Conservation (phyloP, 2,113 vertebrate species). For the Platanista minor region DNA sequence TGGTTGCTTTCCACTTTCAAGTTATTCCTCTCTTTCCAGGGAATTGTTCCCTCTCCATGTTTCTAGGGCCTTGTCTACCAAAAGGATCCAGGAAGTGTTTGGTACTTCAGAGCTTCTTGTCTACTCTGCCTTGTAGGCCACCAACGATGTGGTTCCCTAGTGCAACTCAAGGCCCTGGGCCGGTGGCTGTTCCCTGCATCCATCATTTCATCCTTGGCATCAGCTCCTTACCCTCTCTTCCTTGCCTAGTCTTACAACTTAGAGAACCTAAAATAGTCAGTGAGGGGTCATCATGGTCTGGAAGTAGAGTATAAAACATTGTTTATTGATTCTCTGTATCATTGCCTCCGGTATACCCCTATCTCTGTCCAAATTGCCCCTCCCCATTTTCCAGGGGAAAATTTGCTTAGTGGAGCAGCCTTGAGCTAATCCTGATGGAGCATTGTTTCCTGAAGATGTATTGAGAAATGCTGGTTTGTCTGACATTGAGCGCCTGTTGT, state of each 20-base stretch:
- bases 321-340: background rate
- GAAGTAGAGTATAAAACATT: slow-evolving; percentile 71
- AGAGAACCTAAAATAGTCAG: slow-evolving; percentile 68
- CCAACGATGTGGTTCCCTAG: background rate
- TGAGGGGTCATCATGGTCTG: slow-evolving; percentile 60
- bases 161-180: background rate
- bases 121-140: background rate
- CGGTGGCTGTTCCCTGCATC: background rate
- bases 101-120: background rate
- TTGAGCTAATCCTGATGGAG: slow-evolving; percentile 22
- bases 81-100: background rate
- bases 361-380: background rate
- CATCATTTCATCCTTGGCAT: slow-evolving; percentile 39
- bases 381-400: slow-evolving; percentile 64
- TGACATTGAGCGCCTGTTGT: background rate
- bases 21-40: background rate
- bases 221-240: slow-evolving; percentile 51
- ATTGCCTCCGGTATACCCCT: background rate
- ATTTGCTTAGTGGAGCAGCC: slow-evolving; percentile 66
- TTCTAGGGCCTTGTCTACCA: background rate
- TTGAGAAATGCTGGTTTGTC: background rate
- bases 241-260: slow-evolving; percentile 56
- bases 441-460: slow-evolving; percentile 41
- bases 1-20: background rate
- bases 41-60: background rate